Evolutionary conservation across 1,140 invertebrate genomes (phyloP).

Genomic region (Euglossa dilemma): DNA sequence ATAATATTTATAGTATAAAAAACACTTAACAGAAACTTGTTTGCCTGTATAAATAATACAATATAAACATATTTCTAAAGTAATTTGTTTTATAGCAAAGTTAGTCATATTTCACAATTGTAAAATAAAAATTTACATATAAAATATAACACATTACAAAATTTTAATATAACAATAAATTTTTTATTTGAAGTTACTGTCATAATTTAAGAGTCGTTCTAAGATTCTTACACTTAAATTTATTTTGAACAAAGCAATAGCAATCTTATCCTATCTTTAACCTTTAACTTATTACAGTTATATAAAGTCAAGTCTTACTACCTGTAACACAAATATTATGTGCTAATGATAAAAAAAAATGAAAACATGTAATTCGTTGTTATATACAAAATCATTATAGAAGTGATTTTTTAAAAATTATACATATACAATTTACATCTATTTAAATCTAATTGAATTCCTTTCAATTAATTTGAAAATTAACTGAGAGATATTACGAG

Average conservation of each 20-base stretch:
- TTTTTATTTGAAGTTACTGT: no score
- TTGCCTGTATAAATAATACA: no score
- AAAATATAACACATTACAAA: neutral
- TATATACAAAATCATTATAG: no score
- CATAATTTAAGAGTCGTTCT: neutral
- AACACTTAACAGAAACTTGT: no score
- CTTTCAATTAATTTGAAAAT: neutral
- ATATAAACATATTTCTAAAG: no score
- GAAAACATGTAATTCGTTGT: neutral
- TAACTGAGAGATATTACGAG: no score
- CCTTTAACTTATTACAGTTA: neutral
- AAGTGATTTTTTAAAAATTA: no score
- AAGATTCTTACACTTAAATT: neutral
- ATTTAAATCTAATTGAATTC: no score
- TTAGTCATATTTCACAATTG: neutral
- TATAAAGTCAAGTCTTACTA: neutral
- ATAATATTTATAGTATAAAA: no score
- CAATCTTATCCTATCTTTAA: neutral
- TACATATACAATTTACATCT: no score
- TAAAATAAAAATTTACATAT: neutral
- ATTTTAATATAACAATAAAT: neutral
- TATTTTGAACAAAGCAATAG: neutral
- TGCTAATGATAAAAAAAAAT: neutral
- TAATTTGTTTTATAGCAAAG: neutral
- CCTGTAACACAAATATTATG: neutral